Evolutionary conservation across 1,140 invertebrate genomes (phyloP).

Genomic region (Brevipalpus yothersi): DNA sequence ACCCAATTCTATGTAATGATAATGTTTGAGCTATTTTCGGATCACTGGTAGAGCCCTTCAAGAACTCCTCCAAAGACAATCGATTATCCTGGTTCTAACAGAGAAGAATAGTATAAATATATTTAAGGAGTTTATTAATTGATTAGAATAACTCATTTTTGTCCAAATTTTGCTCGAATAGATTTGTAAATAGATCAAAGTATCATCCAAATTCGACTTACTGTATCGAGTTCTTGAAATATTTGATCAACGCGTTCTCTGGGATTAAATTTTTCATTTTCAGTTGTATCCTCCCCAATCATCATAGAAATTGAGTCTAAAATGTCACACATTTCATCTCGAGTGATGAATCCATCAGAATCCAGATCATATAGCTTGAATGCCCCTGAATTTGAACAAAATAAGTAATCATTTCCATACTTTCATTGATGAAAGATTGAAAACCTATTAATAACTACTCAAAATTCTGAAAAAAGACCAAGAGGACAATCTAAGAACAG

Average conservation of each 20-base stretch:
- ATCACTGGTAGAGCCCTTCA: conserved; percentile 92
- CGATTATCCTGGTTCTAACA: conserved; percentile 79
- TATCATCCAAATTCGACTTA: conserved; percentile 10
- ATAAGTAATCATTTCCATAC: neutral
- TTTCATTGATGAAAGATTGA: too few relatives aligned
- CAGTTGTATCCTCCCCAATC: conserved; percentile 45
- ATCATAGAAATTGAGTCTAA: conserved; percentile 97
- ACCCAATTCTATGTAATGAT: conserved; percentile 20
- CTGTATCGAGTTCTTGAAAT: conserved; percentile 86
- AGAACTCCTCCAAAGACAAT: conserved; percentile 88
- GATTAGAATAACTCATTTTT: too few relatives aligned
- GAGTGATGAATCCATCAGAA: conserved; percentile 73
- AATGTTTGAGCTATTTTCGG: conserved; percentile 87
- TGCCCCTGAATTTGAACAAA: conserved; percentile 41
- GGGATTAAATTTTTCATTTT: conserved; percentile 6
- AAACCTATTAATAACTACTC: too few relatives aligned
- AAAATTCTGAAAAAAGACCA: too few relatives aligned
- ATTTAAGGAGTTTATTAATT: too few relatives aligned
- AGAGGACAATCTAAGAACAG: too few relatives aligned
- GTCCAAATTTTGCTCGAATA: too few relatives aligned
- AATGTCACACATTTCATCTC: conserved; percentile 95
- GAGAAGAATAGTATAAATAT: neutral
- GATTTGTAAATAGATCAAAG: too few relatives aligned
- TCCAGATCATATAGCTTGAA: conserved; percentile 65
- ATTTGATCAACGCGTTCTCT: conserved; percentile 90